Evolutionary conservation across 2,797 vertebrate species (phyloP).

Genomic region (Macropus fuliginosus): DNA sequence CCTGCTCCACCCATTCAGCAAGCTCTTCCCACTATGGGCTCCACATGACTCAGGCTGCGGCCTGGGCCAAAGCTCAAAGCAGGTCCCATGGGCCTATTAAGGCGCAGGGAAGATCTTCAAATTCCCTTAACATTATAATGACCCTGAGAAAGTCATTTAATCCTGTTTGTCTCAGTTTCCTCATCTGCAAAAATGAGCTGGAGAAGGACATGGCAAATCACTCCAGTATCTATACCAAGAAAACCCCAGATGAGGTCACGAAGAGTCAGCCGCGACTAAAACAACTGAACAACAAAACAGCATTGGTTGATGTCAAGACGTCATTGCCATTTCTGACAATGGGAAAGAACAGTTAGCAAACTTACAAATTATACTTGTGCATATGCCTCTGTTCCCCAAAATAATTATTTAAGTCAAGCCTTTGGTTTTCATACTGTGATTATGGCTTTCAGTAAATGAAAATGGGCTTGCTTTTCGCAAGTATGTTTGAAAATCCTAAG

Average conservation of each 20-base stretch:
- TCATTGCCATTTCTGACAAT: background rate
- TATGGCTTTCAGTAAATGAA: slow-evolving; percentile 45
- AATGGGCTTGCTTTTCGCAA: slow-evolving; percentile 38
- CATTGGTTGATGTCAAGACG: background rate
- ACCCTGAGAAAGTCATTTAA: background rate
- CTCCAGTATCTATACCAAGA: background rate
- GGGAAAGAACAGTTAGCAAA: background rate
- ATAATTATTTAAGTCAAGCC: slow-evolving; percentile 12
- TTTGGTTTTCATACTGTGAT: slow-evolving; percentile 32
- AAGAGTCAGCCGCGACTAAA: background rate
- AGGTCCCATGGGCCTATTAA: too few species aligned
- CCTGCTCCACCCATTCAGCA: too few species aligned
- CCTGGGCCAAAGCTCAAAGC: too few species aligned
- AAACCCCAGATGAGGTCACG: background rate
- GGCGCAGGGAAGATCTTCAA: too few species aligned
- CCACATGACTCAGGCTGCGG: too few species aligned
- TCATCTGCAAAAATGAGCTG: background rate
- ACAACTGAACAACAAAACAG: slow-evolving; percentile 32
- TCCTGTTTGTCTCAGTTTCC: background rate
- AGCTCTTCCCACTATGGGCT: too few species aligned
- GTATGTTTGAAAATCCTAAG: slow-evolving; percentile 45
- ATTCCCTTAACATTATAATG: background rate
- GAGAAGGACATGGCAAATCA: background rate
- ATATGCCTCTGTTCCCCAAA: background rate
- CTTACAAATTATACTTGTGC: background rate